A percentile compares a stretch with the other conserved stretches of the same genome.
Evolutionary conservation across 1,140 invertebrate genomes (phyloP).

Genomic region (Nymphalis io): DNA sequence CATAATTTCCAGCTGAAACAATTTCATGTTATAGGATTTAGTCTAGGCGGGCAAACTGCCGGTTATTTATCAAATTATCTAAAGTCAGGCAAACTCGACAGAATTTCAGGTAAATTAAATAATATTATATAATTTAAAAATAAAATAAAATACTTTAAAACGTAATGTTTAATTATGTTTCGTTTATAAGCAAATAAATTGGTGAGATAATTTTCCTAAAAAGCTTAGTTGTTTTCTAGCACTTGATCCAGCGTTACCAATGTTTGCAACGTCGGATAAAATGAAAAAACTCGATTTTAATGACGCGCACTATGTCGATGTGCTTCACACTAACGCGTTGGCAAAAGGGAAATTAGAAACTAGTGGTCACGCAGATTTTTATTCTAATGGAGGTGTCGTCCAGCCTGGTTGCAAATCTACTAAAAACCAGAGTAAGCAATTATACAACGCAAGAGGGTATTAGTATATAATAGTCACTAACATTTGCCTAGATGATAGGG

Average conservation of each 20-base stretch:
- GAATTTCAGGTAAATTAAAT: conserved; percentile 74
- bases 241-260: conserved; percentile 83
- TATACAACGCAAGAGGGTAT: not conserved
- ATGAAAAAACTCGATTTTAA: conserved; percentile 79
- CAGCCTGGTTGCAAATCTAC: conserved; percentile 83
- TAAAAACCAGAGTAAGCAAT: conserved; percentile 59
- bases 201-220: too few species aligned
- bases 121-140: not conserved
- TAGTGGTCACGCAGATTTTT: conserved; percentile 84
- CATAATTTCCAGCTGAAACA: conserved; percentile 81
- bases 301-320: conserved; percentile 84
- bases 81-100: conserved; percentile 69
- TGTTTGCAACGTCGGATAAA: conserved; percentile 76
- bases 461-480: too few species aligned
- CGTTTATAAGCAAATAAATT: too few species aligned
- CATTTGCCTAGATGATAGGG: too few species aligned
- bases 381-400: conserved; percentile 82
- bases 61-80: conserved; percentile 88
- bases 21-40: conserved; percentile 95
- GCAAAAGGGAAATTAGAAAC: conserved; percentile 78
- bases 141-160: not conserved
- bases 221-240: conserved; percentile 55
- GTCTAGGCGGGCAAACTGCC: conserved; percentile 92
- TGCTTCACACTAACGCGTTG: conserved; percentile 85
- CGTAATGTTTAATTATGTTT: too few species aligned